These are phyloP conservation scores for Dione vanillae DNA, from an alignment of 2,888 invertebrate species.

Conservation along the genomic window DNA sequence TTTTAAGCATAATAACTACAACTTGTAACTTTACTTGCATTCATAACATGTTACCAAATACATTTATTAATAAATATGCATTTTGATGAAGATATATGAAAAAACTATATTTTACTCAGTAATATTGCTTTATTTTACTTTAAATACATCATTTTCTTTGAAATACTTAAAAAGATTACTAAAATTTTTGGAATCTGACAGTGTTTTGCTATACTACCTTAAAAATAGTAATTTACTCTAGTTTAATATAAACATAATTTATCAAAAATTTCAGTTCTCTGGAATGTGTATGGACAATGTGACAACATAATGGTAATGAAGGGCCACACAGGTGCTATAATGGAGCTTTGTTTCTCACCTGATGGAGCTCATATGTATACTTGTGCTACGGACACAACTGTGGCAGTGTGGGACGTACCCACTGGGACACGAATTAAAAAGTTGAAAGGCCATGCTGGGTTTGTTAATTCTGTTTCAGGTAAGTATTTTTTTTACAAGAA, in stretches of 20 bases:
- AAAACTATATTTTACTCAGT: too few species aligned
- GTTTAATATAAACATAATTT: neutral
- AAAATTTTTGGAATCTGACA: too few species aligned
- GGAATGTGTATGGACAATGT: slow-evolving; percentile 99
- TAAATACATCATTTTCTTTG: too few species aligned
- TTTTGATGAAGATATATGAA: too few species aligned
- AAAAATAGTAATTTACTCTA: too few species aligned
- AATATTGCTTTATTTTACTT: too few species aligned
- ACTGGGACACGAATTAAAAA: slow-evolving; percentile 95
- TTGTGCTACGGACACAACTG: slow-evolving; percentile 96
- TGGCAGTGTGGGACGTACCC: slow-evolving; percentile 97
- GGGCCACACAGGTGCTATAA: slow-evolving; percentile 97
- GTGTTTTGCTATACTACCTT: too few species aligned
- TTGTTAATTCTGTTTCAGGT: slow-evolving; percentile 89
- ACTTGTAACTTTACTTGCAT: too few species aligned
- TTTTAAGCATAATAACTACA: too few species aligned
- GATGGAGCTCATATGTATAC: slow-evolving; percentile 94
- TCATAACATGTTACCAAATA: too few species aligned
- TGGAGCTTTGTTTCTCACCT: slow-evolving; percentile 95
- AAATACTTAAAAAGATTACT: too few species aligned
- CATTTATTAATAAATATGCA: too few species aligned
- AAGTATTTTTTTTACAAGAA: slow-evolving; percentile 40
- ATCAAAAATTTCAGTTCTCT: slow-evolving; percentile 86
- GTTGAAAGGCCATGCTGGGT: slow-evolving; percentile 91
- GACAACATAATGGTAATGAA: slow-evolving; percentile 97